Base-by-base conservation (phyloP, 2,888 invertebrate species). In the Lymantria monacha region DNA sequence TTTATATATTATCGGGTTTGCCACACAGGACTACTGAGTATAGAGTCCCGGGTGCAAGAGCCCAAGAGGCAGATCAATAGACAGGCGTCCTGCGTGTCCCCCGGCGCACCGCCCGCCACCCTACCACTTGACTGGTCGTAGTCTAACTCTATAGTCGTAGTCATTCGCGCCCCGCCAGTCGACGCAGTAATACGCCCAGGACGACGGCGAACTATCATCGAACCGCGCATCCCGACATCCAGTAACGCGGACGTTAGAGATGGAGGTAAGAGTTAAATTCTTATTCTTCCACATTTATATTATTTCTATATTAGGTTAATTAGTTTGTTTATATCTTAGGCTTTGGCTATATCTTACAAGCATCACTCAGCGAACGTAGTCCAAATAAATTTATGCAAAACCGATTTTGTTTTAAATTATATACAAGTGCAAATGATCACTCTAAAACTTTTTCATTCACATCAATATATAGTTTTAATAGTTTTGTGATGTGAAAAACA, bases 21-120 rank as follows among this genome's bases (percentile, higher is more conserved):
- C 3, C 22, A 22, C 74, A 74, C 74, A 74, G 74, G 74, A 66
- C 49, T 66, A 61, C 63, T 53, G 72, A 73, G 69, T 63, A 57
- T 63, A 59, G 69, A 61, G 67, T 72, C 76, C 74, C 74, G 81
- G 79, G 76, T 78, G 78, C 76, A 73, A 72, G 78, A 74, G 79
- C 70, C 81, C 76, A 72, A 72, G 78, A 73, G 78, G 69, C 83
- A 78, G 85, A 86, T 86, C 87, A 77, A 86, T 87, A 85, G 77
- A 68, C 63, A 61, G 69, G 75, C 70, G 70, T 63, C 65, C 69
- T 68, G 40, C 44, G 30, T 33, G 9, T 10, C 33, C 33, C 33
- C 33, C 33, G 33, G 33, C 33, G 30, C 46, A 30, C 43, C 43
- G 37, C 9, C 48, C 61, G 62, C 57, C 33, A 33, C 33, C 9